Evolutionary conservation across 2,888 invertebrate genomes (phyloP).

Genomic region (Octodonta nipae): DNA sequence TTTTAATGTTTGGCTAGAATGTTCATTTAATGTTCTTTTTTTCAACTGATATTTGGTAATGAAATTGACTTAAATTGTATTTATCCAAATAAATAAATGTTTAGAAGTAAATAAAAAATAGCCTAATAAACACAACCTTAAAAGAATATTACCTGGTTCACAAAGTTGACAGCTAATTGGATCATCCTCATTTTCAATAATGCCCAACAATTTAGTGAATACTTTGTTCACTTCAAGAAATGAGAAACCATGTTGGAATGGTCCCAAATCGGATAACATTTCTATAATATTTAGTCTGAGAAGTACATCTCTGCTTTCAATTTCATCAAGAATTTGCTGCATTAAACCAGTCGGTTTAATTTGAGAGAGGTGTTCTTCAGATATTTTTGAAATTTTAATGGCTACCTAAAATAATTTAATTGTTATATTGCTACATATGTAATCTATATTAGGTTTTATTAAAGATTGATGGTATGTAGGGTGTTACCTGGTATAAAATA

Average conservation of each 20-base stretch:
- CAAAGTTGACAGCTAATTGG: slow-evolving; percentile 49
- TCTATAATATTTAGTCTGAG: slow-evolving; percentile 71
- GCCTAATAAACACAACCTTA: no score
- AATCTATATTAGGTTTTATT: no score
- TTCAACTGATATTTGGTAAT: no score
- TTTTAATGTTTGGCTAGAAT: no score
- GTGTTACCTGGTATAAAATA: no score
- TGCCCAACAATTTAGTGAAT: slow-evolving; percentile 47
- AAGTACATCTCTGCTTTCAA: slow-evolving; percentile 58
- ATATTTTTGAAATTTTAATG: slow-evolving; percentile 48
- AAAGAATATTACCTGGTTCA: slow-evolving; percentile 56
- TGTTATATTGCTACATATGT: no score
- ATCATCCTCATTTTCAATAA: slow-evolving; percentile 49
- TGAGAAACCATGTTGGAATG: slow-evolving; percentile 56
- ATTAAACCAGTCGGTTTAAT: slow-evolving; percentile 51
- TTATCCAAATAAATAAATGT: no score
- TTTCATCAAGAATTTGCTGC: slow-evolving; percentile 49
- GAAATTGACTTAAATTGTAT: no score
- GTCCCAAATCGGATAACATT: slow-evolving; percentile 56
- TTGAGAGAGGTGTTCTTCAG: slow-evolving; percentile 44
- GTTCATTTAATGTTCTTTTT: no score
- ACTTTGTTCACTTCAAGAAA: slow-evolving; percentile 58
- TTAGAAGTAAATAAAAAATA: no score
- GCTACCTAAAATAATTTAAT: slow-evolving; percentile 49
- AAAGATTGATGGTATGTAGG: no score